Conservation (phyloP, 2,113 vertebrate genomes). For the Halichoerus grypus region DNA sequence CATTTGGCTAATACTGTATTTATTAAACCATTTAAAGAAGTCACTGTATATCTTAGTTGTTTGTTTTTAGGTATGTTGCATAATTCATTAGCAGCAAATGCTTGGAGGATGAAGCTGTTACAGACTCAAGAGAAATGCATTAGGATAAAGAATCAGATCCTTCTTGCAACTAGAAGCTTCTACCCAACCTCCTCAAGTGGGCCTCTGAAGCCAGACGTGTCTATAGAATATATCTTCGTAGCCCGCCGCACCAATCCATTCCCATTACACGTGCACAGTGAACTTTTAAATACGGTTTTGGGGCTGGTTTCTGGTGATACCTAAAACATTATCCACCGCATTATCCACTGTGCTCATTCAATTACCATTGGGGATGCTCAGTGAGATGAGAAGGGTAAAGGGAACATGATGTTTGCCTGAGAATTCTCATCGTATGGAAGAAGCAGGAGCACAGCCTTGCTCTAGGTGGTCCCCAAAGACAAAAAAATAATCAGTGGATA, state of each 20-base stretch:
- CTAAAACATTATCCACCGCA: not conserved
- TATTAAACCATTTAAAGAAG: constrained; percentile 80
- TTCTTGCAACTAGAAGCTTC: constrained; percentile 21
- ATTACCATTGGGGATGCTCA: not conserved
- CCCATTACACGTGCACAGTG: not conserved
- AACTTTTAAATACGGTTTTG: not conserved
- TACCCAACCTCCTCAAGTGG: not conserved
- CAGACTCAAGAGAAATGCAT: constrained; percentile 24
- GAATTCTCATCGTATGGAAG: not conserved
- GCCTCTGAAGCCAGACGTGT: not conserved
- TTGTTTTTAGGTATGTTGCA: constrained; percentile 80
- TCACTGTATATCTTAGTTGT: constrained; percentile 72
- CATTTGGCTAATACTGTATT: constrained; percentile 74
- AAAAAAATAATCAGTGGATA: not conserved
- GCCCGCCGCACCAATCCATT: not conserved
- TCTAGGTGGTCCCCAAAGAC: not conserved
- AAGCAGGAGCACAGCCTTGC: not conserved
- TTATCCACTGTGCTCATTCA: not conserved
- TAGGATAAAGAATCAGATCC: constrained; percentile 41
- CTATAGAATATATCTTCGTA: not conserved
- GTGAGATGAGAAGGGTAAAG: not conserved
- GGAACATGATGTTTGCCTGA: not conserved
- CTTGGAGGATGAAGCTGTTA: constrained; percentile 63
- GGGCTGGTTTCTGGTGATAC: not conserved
- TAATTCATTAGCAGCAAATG: constrained; percentile 80